Evolutionary conservation across 2,888 invertebrate genomes (phyloP).

Genomic region (Acronicta alni): DNA sequence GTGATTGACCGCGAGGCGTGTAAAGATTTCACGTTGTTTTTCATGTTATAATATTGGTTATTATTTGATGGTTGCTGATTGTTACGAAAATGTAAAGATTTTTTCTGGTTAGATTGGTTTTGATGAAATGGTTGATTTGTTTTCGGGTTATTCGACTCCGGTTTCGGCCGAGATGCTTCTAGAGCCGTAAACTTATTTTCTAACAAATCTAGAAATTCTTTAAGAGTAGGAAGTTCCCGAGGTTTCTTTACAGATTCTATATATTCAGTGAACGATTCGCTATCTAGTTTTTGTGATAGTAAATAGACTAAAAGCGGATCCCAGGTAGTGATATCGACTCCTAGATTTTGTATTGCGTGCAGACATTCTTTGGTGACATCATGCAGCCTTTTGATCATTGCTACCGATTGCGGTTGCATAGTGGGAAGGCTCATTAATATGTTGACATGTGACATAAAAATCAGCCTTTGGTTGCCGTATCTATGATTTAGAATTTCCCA

Average conservation of each 20-base stretch:
- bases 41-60: too few relatives aligned
- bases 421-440: neutral
- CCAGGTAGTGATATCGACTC: constrained; percentile 2
- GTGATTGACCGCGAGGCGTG: too few relatives aligned
- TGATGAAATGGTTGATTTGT: neutral
- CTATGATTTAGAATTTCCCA: neutral
- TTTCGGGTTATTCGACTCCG: neutral
- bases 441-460: neutral
- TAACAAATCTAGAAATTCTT: constrained; percentile 2
- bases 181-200: too few relatives aligned
- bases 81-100: too few relatives aligned
- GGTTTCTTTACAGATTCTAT: neutral
- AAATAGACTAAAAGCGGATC: constrained; percentile 1
- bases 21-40: too few relatives aligned
- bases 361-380: constrained; percentile 3
- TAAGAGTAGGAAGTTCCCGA: neutral
- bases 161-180: neutral
- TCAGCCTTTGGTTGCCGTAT: neutral
- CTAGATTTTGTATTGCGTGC: constrained; percentile 4
- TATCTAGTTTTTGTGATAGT: neutral
- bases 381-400: constrained; percentile 1
- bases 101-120: too few relatives aligned
- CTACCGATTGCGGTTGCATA: constrained; percentile 1
- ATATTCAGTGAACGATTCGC: neutral
- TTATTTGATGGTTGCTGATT: too few relatives aligned